These are phyloP conservation scores for Apis laboriosa DNA, from an alignment of 1,140 invertebrate genomes.

Conservation along the genomic window DNA sequence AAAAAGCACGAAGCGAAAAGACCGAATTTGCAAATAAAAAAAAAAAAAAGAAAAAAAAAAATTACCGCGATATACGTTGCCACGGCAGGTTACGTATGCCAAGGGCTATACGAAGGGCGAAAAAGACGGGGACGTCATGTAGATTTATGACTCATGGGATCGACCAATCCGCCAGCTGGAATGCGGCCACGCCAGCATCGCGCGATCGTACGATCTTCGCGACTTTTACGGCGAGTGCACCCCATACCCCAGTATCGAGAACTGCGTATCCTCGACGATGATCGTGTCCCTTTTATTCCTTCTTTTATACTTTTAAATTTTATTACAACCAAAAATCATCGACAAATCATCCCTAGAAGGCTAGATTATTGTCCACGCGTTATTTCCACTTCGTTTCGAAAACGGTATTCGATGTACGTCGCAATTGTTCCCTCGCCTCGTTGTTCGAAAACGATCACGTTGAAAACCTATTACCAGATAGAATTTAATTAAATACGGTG, in stretches of 20 bases:
- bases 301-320: background rate
- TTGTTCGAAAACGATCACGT: background rate
- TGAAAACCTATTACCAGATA: too few relatives aligned
- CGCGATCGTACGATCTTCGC: slow-evolving; percentile 51
- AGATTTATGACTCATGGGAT: slow-evolving; percentile 59
- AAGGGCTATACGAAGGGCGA: slow-evolving; percentile 53
- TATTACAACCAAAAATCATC: background rate
- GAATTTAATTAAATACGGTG: background rate
- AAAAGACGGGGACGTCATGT: slow-evolving; percentile 46
- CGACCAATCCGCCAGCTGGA: slow-evolving; percentile 58
- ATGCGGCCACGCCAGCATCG: slow-evolving; percentile 60
- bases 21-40: slow-evolving; percentile 24
- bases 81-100: slow-evolving; percentile 37
- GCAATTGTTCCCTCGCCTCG: background rate
- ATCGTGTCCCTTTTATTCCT: slow-evolving; percentile 4
- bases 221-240: slow-evolving; percentile 52
- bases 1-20: background rate
- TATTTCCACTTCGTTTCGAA: background rate
- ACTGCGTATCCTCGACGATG: slow-evolving; percentile 8
- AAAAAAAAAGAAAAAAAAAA: background rate
- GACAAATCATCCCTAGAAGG: background rate
- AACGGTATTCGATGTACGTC: background rate
- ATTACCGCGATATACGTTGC: slow-evolving; percentile 11
- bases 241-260: background rate
- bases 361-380: background rate